Conservation (phyloP, 1,140 invertebrate genomes). For the Brachystomella parvula region DNA sequence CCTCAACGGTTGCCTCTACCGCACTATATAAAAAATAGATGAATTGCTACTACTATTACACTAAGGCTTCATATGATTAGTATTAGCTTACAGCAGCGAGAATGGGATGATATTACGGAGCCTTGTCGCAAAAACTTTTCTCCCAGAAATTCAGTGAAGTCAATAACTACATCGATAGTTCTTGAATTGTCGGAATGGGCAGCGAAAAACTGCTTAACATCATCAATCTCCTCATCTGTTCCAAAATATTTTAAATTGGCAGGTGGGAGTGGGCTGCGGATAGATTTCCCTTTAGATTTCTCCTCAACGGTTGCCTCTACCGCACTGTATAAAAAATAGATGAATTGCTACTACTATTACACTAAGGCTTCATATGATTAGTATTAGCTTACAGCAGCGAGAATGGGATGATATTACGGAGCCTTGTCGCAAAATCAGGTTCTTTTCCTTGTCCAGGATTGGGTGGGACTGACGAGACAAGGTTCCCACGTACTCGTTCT, state of each 20-base stretch:
- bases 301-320: slow-evolving; percentile 38
- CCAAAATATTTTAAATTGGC: slow-evolving; percentile 56
- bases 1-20: slow-evolving; percentile 38
- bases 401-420: slow-evolving; percentile 53
- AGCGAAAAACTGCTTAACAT: slow-evolving; percentile 56
- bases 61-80: not conserved
- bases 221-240: slow-evolving; percentile 53
- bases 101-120: slow-evolving; percentile 53
- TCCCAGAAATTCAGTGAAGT: slow-evolving; percentile 51
- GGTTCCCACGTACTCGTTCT: slow-evolving; percentile 50
- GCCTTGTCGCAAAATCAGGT: slow-evolving; percentile 54
- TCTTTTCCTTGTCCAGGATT: slow-evolving; percentile 33
- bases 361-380: not conserved
- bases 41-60: not conserved
- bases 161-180: slow-evolving; percentile 55
- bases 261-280: not conserved
- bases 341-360: not conserved
- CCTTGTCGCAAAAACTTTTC: slow-evolving; percentile 54
- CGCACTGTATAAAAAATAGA: slow-evolving; percentile 36
- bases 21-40: slow-evolving; percentile 35
- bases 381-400: slow-evolving; percentile 47
- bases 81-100: slow-evolving; percentile 47
- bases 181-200: slow-evolving; percentile 46
- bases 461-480: slow-evolving; percentile 14
- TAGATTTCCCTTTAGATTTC: slow-evolving; percentile 20